Base-by-base conservation (phyloP, 2,888 invertebrate species). In the Ferdinandea cuprea region DNA sequence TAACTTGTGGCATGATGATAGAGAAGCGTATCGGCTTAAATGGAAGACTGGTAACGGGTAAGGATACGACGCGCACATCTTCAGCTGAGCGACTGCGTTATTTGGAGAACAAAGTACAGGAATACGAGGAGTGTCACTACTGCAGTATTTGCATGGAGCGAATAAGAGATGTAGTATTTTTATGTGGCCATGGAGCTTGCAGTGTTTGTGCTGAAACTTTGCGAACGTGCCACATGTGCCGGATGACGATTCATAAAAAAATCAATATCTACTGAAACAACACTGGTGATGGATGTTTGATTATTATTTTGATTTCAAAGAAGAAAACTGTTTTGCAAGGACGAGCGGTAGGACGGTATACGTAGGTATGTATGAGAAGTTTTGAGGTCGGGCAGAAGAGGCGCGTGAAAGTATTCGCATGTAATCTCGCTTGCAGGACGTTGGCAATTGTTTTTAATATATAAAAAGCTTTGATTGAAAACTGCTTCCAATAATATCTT, bases 111-210 rank as follows among this genome's bases (percentile, higher is more conserved):
- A 95, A 95, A 91, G 94, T 97, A 78, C 95, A 95, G 46, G 96
- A 97, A 91, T 94, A 97, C 86, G 97, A 97, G 89, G 97, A 97
- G 88, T 95, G 95, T 15, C 95, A 95, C 87, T 94, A 94, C 89
- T 97, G 97, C 88, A 94, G 95, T 68, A 97, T 97, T 86, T 97
- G 97, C 89, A 96, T 97, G 96, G 97, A 97, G 88, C 92, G 96
- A 35, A 93, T 94, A 78, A 92, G 95, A 37, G 96, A 96, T 88
- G 95, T 96, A 17, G 96, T 95, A 19, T 97, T 97, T 89, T 92
- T 96, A n/a, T 97, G 97, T 88, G 97, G 97, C 1, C 97, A 97
- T 88, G 95, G 95, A 19, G 95, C 96, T 11, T 97, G 97, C 89
- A 94, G 94, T 63, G 93, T 93, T 86, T 97, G 97, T 89, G 95